phyloP scores from a whole-genome alignment of 2,797 vertebrate genomes.

The Florisuga fusca region DNA sequence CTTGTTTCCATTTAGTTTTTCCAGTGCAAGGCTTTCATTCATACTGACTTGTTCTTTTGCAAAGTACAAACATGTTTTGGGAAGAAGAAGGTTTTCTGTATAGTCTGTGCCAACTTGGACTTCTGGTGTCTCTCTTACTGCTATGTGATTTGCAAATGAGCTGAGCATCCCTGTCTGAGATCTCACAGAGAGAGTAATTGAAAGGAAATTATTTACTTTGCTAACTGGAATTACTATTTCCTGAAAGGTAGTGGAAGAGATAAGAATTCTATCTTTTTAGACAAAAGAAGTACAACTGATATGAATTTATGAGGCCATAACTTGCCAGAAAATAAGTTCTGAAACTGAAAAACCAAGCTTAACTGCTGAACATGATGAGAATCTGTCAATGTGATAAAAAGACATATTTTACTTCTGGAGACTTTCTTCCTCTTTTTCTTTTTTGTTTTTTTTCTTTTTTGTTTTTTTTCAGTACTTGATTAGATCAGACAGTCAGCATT shows the following conservation, averaged over 20 bases:
- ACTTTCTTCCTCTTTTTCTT: background rate
- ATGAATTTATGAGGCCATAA: background rate
- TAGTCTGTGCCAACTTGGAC: background rate
- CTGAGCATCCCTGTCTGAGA: background rate
- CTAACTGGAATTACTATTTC: background rate
- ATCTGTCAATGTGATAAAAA: background rate
- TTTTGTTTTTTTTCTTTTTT: too few species aligned
- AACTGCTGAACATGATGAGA: background rate
- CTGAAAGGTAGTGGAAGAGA: background rate
- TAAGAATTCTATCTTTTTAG: background rate
- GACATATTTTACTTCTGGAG: background rate
- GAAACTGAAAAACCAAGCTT: background rate
- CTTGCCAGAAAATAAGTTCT: background rate
- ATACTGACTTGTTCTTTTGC: background rate
- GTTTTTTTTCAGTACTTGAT: accelerated
- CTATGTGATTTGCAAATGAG: background rate
- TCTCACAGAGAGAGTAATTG: background rate
- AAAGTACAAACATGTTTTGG: background rate
- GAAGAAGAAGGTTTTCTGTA: background rate
- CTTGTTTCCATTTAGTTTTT: background rate
- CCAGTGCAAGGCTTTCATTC: background rate
- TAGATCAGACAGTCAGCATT: background rate
- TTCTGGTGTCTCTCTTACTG: background rate
- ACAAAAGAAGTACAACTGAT: background rate
- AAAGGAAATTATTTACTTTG: background rate